Base-by-base conservation (phyloP, 2,888 invertebrate species). In the Idaea dimidiata region DNA sequence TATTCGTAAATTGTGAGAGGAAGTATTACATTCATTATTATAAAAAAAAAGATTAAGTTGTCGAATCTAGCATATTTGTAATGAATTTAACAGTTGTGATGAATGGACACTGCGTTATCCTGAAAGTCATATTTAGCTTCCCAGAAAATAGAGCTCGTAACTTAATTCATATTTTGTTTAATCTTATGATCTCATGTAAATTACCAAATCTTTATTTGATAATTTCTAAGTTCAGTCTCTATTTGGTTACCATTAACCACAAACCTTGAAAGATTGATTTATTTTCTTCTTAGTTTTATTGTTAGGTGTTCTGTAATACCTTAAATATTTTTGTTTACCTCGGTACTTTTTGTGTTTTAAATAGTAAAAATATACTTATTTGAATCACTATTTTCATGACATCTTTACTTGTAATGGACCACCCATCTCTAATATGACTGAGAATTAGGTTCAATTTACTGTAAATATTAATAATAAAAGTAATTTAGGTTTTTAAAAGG, bases 371-470 rank as follows among this genome's bases (percentile, higher is more conserved):
- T 53, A 14, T 57, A 59, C 53, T 64, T 60, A 63, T 59, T 65
- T 69, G 68, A 71, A 55, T 55, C 54, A 16, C 62, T 58, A 61
- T 66, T 66, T 62, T 54, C 58, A 56, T 58, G 62, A 65, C 65
- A 68, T 65, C 67, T 64, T 66, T 72, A 70, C 65, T 57, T 66
- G 43, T 59, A 58, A 69, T 72, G 75, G 73, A 79, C 74, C 75
- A 80, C 75, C 81, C 80, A 82, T 82, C 85, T 83, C 79, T 83
- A 81, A 88, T 88, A 86, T 88, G 89, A 89, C 90, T 91, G 90
- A 90, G 87, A 89, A 88, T 89, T 84, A 84, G 89, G 87, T 91
- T 89, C 87, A 89, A 89, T 87, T 83, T 78, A 82, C 71, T 90
- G 89, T 89, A 90, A 86, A 89, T 87, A 87, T 78, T 17, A 72